phyloP scores from a whole-genome alignment of 2,797 vertebrate genomes.

The Myiothlypis coronata region DNA sequence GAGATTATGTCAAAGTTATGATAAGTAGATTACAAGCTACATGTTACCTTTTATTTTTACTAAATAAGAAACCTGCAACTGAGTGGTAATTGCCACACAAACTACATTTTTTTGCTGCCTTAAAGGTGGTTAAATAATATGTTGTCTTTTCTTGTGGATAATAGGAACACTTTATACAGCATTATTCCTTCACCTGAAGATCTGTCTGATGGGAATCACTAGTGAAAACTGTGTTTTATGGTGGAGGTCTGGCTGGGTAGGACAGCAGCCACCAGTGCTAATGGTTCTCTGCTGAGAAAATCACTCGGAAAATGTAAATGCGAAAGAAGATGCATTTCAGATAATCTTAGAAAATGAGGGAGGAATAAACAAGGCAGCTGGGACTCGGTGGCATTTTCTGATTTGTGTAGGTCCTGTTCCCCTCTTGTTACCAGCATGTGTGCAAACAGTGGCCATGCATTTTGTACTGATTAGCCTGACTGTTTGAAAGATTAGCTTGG shows the following conservation, averaged over 20 bases:
- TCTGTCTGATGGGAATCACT: neutral
- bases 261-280: neutral
- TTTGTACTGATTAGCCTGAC: slow-evolving; percentile 52
- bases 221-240: neutral
- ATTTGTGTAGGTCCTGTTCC: slow-evolving; percentile 35
- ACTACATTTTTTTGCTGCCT: neutral
- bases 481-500: slow-evolving; percentile 54
- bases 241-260: neutral
- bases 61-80: neutral
- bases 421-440: slow-evolving; percentile 41
- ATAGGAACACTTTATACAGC: neutral
- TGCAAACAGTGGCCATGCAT: slow-evolving; percentile 50
- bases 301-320: neutral
- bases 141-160: neutral
- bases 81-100: neutral
- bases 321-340: neutral
- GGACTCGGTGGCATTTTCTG: neutral
- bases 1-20: neutral
- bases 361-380: slow-evolving; percentile 13
- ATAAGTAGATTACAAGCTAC: neutral
- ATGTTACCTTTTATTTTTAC: neutral
- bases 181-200: neutral
- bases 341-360: neutral
- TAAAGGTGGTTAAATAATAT: neutral
- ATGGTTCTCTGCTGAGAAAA: slow-evolving; percentile 1